Percentiles rank a stretch among this genome's conserved stretches.
phyloP scores from a whole-genome alignment of 2,797 vertebrate genomes.

The Poecilia picta region DNA sequence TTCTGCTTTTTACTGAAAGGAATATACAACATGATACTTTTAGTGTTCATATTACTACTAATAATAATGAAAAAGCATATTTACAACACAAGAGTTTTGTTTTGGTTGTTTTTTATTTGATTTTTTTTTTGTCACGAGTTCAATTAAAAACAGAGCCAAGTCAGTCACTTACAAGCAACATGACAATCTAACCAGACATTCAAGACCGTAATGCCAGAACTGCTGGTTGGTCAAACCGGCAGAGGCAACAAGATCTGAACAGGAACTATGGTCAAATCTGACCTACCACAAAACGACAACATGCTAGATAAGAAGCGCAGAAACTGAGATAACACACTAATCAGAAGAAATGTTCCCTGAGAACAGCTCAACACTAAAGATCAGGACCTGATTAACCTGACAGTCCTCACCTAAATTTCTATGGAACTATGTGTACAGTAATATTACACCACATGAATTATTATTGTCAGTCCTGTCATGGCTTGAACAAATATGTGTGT shows the following conservation, averaged over 20 bases:
- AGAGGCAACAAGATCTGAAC: constrained; percentile 14
- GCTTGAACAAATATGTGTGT: constrained; percentile 65
- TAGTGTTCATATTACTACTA: not conserved
- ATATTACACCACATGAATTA: constrained; percentile 12
- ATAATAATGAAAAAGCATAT: not conserved
- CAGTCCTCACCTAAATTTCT: constrained; percentile 3
- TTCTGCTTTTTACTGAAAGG: not conserved
- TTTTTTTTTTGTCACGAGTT: not conserved
- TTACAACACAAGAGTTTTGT: not conserved
- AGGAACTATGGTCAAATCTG: constrained; percentile 7
- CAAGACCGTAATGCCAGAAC: constrained; percentile 8
- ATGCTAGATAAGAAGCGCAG: constrained; percentile 9
- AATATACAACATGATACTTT: not conserved
- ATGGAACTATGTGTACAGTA: not conserved
- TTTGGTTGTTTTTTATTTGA: not conserved
- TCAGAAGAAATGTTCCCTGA: constrained; percentile 16
- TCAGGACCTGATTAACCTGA: constrained; percentile 10
- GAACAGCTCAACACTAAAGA: constrained; percentile 15
- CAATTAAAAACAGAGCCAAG: not conserved
- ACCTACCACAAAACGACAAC: constrained; percentile 11
- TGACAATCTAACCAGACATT: not conserved
- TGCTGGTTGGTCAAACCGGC: constrained; percentile 4
- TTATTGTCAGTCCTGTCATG: constrained; percentile 43
- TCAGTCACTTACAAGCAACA: not conserved
- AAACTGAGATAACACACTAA: constrained; percentile 1